A percentile compares a stretch with the other conserved stretches of the same genome.
Conservation (phyloP, 2,797 vertebrate species). For the Onychomys arenicola region DNA sequence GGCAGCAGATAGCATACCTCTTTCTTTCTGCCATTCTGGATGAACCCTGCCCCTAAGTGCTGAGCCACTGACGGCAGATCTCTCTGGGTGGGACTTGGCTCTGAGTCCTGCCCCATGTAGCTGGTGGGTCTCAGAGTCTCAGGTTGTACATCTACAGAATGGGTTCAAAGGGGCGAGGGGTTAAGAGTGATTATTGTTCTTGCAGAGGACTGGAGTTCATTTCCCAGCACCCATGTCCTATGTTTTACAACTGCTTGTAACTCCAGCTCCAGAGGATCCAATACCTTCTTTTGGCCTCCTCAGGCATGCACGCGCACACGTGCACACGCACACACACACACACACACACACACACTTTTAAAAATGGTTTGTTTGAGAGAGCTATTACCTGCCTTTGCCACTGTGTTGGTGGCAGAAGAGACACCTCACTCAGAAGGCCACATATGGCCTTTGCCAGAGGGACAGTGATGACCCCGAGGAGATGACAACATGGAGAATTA, state of each 20-base stretch:
- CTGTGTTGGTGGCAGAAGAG: accelerated
- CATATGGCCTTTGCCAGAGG: not conserved
- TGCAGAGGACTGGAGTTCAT: not conserved
- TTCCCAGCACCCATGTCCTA: not conserved
- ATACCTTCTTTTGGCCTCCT: not conserved
- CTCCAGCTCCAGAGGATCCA: not conserved
- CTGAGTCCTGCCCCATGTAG: not conserved
- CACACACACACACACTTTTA: not conserved
- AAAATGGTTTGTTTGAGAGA: not conserved
- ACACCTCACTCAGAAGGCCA: not conserved
- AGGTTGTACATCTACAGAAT: not conserved
- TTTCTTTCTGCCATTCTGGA: not conserved
- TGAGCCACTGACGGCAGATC: not conserved
- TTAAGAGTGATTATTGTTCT: not conserved
- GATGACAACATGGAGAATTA: not conserved
- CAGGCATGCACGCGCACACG: accelerated
- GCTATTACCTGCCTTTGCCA: not conserved
- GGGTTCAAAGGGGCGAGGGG: not conserved
- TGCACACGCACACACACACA: no score
- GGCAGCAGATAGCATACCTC: not conserved
- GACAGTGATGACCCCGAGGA: not conserved
- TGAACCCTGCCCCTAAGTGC: not conserved
- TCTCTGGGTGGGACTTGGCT: not conserved
- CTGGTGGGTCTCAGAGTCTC: not conserved
- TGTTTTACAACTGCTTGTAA: not conserved